Evolutionary conservation across 2,888 invertebrate genomes (phyloP).

Genomic region (Spisula subtruncata): DNA sequence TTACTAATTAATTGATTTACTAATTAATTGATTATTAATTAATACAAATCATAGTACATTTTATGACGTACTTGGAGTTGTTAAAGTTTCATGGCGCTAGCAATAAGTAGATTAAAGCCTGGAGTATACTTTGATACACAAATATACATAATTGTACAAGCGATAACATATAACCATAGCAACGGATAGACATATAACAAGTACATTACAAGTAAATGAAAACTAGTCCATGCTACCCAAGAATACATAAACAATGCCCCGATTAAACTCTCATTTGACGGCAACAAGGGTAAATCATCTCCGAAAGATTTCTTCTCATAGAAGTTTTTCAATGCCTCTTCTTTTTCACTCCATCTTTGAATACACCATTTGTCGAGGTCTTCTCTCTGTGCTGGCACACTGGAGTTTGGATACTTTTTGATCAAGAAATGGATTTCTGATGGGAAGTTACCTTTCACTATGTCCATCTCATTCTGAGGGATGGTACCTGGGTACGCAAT

Average conservation of each 20-base stretch:
- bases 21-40: too few species aligned
- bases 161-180: slow-evolving; percentile 64
- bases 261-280: slow-evolving; percentile 61
- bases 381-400: slow-evolving; percentile 60
- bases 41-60: too few species aligned
- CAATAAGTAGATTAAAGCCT: slow-evolving; percentile 65
- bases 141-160: slow-evolving; percentile 63
- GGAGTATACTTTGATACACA: slow-evolving; percentile 57
- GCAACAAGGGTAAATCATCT: neutral
- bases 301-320: slow-evolving; percentile 65
- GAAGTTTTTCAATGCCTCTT: slow-evolving; percentile 58
- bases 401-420: slow-evolving; percentile 86
- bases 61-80: neutral
- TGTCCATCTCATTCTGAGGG: slow-evolving; percentile 93
- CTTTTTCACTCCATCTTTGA: slow-evolving; percentile 59
- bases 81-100: slow-evolving; percentile 51
- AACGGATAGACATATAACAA: slow-evolving; percentile 59
- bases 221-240: slow-evolving; percentile 61
- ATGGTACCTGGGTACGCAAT: slow-evolving; percentile 93
- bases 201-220: slow-evolving; percentile 53
- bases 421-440: slow-evolving; percentile 93
- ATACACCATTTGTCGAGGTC: slow-evolving; percentile 66
- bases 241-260: slow-evolving; percentile 58
- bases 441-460: slow-evolving; percentile 92
- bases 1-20: too few species aligned